phyloP scores from a whole-genome alignment of 2,113 vertebrate genomes.

The Pomatostomus ruficeps region DNA sequence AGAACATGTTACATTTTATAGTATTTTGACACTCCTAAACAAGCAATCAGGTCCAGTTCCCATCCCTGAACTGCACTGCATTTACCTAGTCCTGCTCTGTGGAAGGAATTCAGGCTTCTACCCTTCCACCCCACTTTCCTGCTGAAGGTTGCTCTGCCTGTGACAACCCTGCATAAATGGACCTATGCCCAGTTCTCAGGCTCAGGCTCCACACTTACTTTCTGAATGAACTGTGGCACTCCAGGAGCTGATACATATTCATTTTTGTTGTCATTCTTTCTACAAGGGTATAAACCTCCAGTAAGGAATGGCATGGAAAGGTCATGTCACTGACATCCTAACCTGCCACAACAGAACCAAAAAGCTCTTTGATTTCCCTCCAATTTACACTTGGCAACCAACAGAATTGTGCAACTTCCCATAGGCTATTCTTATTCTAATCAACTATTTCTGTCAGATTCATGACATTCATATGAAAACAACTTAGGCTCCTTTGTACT shows the following conservation, averaged over 20 bases:
- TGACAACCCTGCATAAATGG: neutral
- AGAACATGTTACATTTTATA: neutral
- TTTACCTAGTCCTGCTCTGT: neutral
- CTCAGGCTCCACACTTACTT: neutral
- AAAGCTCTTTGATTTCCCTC: neutral
- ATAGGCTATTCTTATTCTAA: slow-evolving; percentile 38
- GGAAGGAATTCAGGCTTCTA: neutral
- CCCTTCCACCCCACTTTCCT: neutral
- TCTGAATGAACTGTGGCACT: neutral
- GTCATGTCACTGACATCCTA: neutral
- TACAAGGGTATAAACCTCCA: neutral
- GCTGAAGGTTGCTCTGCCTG: neutral
- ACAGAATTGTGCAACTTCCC: neutral
- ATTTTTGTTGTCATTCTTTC: neutral
- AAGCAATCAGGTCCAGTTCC: neutral
- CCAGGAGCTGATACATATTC: neutral
- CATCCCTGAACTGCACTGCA: neutral
- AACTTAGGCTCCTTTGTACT: neutral
- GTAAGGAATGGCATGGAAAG: neutral
- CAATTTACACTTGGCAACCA: neutral
- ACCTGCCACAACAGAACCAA: slow-evolving; percentile 11
- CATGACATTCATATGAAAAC: neutral
- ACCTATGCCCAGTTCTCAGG: neutral
- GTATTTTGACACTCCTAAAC: neutral
- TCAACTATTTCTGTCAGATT: neutral